Base-by-base conservation (phyloP, 2,797 vertebrate genomes). In the Melanotaenia nigrans region DNA sequence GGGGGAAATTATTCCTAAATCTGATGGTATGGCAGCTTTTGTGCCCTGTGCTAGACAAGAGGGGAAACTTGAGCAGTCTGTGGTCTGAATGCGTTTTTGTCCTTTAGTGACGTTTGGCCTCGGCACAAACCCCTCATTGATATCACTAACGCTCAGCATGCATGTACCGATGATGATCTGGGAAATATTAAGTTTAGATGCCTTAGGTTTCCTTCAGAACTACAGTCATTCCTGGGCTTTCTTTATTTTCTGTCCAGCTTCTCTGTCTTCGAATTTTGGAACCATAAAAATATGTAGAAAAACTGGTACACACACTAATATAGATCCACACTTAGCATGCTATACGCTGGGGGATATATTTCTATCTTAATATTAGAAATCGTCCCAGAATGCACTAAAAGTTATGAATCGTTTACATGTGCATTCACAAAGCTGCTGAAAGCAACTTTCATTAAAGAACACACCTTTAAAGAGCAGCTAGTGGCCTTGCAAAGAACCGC, bases 211-310 rank as follows among this genome's bases (percentile, higher is more conserved):
- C 24, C 28, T 32, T 30, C 51, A 28, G 24, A 54, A 28, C 51
- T 54, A 24, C 49, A 54, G 51, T 28, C 51, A 54, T 25, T 54
- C 24, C 12, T 25, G 22, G 13, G 24, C 22, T 53, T 56, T 6
- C 51, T 28, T 56, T 32, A 56, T 25, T 33, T 67, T 3, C 8
- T 60, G 38, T 12, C 12, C 5, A 8, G 3, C 5, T 59, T 49
- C 59, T 16, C 33, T 45, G 11, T 54, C 28, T 45, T 55, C 30
- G 33, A 36, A 49, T 59, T 63, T 57, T 49, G 58, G 42, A 60
- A 35, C 35, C 64, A 42, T 54, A 40, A 57, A 53, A 18, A 58
- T 4, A 3, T 22, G 8, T 5, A 33, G 7, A 28, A 47, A 66
- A 57, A 61, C 13, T 12, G 8, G 22, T 10, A 30, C 16, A 20